Evolutionary conservation across 2,113 vertebrate species (phyloP), one percentile per base, ranked within the genome.

Genomic region (Laticauda laticaudata): DNA sequence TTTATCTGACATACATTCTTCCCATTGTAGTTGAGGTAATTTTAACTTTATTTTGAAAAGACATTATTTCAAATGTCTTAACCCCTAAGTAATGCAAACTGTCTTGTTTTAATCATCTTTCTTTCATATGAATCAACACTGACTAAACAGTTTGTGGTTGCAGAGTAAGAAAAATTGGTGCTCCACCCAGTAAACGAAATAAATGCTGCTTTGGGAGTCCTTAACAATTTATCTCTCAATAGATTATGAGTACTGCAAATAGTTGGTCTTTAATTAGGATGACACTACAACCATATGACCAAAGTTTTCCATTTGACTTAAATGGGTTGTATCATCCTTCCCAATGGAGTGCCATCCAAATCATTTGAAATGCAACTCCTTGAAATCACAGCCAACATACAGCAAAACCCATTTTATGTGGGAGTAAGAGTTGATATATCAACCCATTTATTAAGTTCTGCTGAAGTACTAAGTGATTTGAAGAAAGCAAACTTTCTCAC

Each of bases 201-300:
- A 51, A 87, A 87, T 14, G 45, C 39, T 87, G 18, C 75, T 81
- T 81, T 55, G 14, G 54, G 93, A 91, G 43, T 89, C 69, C 90
- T 69, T 3, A 53, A 26, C 39, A 64, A 14, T 64, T 64, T 18
- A 75, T 87, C 93, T n/a, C 24, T 21, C 26, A 0, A 59, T 0
- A 0, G 1, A 24, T n/a, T 34, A 0, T 51, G 75, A 0, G 0
- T 61, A 7, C 0, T 88, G 15, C 0, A 39, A 54, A 45, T 94
- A 94, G 24, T 29, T 92, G 90, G 91, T 89, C 26, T 75, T 92
- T 89, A 69, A 69, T 34, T 5, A 56, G 61, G 55, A 81, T 81
- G 53, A 9, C 69, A 43, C 34, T 85, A 91, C 56, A 90, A 81
- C 75, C 18, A 43, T 7, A 43, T 81, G 18, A 81, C 34, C 75